Conservation (phyloP, 2,113 vertebrate genomes). For the Leucopsar rothschildi region DNA sequence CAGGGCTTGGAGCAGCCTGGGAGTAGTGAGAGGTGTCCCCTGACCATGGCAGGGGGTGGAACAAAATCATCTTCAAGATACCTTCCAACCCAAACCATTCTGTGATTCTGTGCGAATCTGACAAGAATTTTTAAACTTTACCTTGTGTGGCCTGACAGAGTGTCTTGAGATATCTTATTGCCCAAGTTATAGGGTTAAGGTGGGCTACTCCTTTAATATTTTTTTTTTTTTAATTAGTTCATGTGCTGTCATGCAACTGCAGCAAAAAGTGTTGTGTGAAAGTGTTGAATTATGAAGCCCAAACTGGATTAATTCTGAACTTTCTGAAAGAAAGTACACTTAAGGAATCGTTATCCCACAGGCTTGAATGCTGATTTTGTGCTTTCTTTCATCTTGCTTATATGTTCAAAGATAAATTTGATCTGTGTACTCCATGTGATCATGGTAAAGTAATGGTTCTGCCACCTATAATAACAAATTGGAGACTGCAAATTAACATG, state of each 20-base stretch:
- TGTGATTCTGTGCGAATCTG: not conserved
- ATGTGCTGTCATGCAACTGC: not conserved
- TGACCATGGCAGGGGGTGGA: not conserved
- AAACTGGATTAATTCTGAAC: not conserved
- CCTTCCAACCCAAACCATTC: not conserved
- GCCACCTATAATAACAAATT: not conserved
- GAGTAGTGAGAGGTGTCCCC: rapidly evolving
- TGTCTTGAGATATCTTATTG: not conserved
- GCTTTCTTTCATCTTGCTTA: not conserved
- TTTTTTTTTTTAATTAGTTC: not conserved
- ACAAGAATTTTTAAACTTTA: not conserved
- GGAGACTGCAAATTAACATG: not conserved
- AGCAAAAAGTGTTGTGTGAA: not conserved
- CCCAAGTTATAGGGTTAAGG: not conserved
- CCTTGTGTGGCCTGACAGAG: not conserved
- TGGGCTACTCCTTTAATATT: not conserved
- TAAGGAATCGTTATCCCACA: not conserved
- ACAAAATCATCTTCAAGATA: not conserved
- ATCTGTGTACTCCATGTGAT: not conserved
- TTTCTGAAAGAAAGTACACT: not conserved
- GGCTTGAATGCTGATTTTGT: not conserved
- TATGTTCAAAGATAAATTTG: not conserved
- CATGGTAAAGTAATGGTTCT: not conserved
- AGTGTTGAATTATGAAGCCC: not conserved
- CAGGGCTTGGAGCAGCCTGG: rapidly evolving